phyloP scores from a whole-genome alignment of 2,113 vertebrate genomes.

The Pandion haliaetus region DNA sequence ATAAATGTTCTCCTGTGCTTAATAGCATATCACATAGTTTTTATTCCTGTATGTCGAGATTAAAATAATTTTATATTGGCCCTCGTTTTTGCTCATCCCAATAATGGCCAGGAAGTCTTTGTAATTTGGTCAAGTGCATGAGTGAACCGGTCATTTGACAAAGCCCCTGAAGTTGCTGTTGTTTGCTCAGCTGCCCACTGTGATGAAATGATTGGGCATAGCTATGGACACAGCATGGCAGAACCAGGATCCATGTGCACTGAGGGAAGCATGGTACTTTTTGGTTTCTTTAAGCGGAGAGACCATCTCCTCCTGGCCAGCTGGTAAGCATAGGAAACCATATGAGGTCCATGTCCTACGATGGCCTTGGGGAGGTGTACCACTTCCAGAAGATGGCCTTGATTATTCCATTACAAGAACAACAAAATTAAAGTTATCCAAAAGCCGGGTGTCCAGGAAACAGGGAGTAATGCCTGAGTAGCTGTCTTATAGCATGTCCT shows the following conservation, averaged over 20 bases:
- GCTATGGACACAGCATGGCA: neutral
- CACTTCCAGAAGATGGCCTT: neutral
- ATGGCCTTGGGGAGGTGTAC: neutral
- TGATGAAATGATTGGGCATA: neutral
- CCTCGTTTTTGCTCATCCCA: neutral
- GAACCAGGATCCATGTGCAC: neutral
- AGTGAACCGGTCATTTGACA: neutral
- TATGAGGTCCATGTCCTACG: neutral
- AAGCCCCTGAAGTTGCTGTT: neutral
- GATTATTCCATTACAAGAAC: neutral
- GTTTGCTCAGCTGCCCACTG: neutral
- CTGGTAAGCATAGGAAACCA: neutral
- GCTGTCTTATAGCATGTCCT: neutral
- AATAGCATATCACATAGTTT: neutral
- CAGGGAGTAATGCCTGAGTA: neutral
- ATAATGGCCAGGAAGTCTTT: neutral
- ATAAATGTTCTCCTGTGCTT: conserved; percentile 34
- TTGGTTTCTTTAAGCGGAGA: neutral
- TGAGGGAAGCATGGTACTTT: fast-evolving
- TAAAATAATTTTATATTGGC: conserved; percentile 7
- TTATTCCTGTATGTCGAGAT: conserved; percentile 44
- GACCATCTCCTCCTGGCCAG: neutral
- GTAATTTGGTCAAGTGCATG: neutral
- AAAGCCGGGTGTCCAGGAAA: neutral
- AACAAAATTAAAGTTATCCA: neutral